These are phyloP conservation scores for Cydia amplana DNA, from an alignment of 1,140 invertebrate genomes.

Conservation along the genomic window DNA sequence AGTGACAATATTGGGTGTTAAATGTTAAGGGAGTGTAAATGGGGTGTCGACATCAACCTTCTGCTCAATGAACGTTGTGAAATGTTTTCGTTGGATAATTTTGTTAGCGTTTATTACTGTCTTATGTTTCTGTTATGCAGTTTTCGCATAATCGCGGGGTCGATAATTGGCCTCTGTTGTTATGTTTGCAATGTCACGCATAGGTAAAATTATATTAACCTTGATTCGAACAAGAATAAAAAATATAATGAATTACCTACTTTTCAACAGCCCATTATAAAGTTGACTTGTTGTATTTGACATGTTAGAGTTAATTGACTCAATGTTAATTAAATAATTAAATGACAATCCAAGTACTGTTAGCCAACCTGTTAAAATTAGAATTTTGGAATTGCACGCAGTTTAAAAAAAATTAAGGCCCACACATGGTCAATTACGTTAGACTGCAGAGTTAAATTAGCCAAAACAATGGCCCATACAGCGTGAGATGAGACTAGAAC, in stretches of 20 bases:
- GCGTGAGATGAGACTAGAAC: constrained; percentile 43
- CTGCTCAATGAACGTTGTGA: constrained; percentile 60
- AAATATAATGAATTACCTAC: background rate
- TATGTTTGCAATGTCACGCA: constrained; percentile 50
- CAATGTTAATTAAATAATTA: too few relatives aligned
- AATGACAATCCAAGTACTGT: too few relatives aligned
- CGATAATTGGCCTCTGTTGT: constrained; percentile 62
- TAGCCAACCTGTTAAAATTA: background rate
- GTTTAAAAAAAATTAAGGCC: background rate
- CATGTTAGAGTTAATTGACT: background rate
- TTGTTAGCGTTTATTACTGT: constrained; percentile 65
- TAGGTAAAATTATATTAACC: constrained; percentile 53
- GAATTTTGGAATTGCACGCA: background rate
- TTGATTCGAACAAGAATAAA: constrained; percentile 31
- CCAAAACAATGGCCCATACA: constrained; percentile 45
- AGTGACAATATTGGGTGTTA: constrained; percentile 54
- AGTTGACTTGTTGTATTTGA: background rate
- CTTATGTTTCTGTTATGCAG: constrained; percentile 64
- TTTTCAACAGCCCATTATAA: background rate
- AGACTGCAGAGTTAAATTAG: constrained; percentile 33
- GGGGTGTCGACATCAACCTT: constrained; percentile 70
- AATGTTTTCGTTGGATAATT: constrained; percentile 62
- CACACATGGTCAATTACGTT: constrained; percentile 31
- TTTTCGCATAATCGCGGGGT: constrained; percentile 55
- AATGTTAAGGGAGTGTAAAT: constrained; percentile 54